Conservation (phyloP, 92 coral and sea anemone species). For the Meandrina meandrites region DNA sequence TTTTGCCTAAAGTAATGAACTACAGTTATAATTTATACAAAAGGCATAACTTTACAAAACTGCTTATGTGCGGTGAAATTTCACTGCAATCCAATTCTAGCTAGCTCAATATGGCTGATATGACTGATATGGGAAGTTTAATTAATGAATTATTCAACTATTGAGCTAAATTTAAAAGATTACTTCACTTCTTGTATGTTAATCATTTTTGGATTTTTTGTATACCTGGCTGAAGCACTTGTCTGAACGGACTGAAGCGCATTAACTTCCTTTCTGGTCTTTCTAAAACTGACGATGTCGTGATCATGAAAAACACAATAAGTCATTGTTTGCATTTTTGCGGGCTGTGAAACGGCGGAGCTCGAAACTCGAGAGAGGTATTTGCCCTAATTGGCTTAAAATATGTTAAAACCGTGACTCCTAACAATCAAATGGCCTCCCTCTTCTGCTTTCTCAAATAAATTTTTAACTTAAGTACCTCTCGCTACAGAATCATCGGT, state of each 20-base stretch:
- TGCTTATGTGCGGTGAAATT: neutral
- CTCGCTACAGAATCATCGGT: neutral
- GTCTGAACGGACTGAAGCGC: neutral
- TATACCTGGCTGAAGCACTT: neutral
- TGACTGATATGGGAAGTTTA: no score
- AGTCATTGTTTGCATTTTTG: neutral
- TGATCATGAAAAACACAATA: neutral
- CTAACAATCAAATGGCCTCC: neutral
- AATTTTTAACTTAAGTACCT: neutral
- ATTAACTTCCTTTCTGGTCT: neutral
- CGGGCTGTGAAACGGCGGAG: neutral
- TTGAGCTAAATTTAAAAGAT: neutral
- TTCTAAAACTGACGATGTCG: neutral
- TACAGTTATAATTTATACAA: neutral
- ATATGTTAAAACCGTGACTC: slow-evolving; percentile 20
- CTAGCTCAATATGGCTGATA: no score
- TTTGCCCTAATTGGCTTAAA: neutral
- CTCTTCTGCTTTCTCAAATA: neutral
- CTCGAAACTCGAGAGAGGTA: neutral
- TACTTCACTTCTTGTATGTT: neutral
- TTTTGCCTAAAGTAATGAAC: neutral
- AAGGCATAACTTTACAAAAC: neutral
- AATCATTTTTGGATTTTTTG: neutral
- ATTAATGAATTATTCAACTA: no score
- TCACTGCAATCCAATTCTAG: neutral